phyloP scores from a whole-genome alignment of 2,113 vertebrate genomes.

The Nettapus auritus region DNA sequence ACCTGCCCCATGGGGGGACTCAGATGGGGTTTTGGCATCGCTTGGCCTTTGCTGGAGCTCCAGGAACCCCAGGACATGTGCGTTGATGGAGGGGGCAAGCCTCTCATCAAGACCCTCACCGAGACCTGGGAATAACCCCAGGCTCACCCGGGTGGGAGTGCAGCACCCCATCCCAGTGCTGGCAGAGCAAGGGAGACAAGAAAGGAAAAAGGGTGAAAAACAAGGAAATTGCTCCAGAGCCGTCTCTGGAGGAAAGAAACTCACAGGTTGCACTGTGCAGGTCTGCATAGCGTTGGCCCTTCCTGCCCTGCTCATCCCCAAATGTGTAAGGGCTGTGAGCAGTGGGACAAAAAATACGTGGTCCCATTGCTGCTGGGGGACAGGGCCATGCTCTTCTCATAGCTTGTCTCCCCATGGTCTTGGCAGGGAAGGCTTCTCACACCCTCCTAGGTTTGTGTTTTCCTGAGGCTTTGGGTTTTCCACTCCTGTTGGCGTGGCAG shows the following conservation, averaged over 20 bases:
- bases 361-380: not conserved
- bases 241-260: not conserved
- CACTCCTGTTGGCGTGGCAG: too few species aligned
- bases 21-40: not conserved
- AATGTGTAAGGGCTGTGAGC: fast-evolving
- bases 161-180: not conserved
- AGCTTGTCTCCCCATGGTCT: too few species aligned
- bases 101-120: fast-evolving
- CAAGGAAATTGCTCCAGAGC: not conserved
- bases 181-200: too few species aligned
- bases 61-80: not conserved
- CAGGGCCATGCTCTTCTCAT: not conserved
- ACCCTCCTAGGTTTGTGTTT: too few species aligned
- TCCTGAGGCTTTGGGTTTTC: too few species aligned
- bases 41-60: not conserved
- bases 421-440: not conserved
- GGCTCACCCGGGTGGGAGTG: not conserved
- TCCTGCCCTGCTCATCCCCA: not conserved
- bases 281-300: fast-evolving
- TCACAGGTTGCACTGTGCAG: fast-evolving
- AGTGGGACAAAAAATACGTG: not conserved
- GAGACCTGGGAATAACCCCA: not conserved
- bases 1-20: fast-evolving
- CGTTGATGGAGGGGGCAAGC: too few species aligned
- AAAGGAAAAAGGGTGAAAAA: not conserved